Evolutionary conservation across 2,797 vertebrate species (phyloP), one percentile per base, ranked within the genome.

Genomic region (Neopelma chrysocephalum): DNA sequence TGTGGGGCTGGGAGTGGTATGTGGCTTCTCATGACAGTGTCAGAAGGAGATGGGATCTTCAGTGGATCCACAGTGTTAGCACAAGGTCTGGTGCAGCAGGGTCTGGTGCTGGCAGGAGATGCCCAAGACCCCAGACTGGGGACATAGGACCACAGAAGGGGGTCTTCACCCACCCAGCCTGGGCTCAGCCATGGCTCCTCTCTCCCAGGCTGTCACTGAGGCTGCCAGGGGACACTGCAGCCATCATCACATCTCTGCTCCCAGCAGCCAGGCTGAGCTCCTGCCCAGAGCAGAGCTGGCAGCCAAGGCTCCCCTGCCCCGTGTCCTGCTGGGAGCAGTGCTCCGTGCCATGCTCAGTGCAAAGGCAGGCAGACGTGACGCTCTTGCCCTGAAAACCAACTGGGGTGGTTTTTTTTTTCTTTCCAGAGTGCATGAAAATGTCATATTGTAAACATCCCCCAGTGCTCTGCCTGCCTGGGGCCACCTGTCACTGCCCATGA

Each of bases 401-500:
- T 2, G 10, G 11, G 51, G 51, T 29, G 29, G 13, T 7, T 32
- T 8, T 36, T n/a, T 27, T 43, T 69, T 32, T 15, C 29, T 31
- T 20, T n/a, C 15, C 68, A 12, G 51, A 48, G 77, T 31, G 73
- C 40, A 62, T 23, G 86, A 31, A 95, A 95, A 96, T 93, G 93
- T 97, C 94, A 84, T 3, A 26, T 17, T 84, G 77, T 70, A 70
- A 95, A 95, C 89, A 92, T 12, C 51, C 82, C 48, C 20, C 58
- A 15, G 53, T 5, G 64, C 38, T 34, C 60, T 22, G 85, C 56
- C 79, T 53, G 93, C 73, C 69, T 1, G 3, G 23, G 4, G 86
- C 73, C 9, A 50, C 68, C 56, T n/a, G 61, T 58, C 87, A 14
- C 85, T 66, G 90, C 79, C 90, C 13, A 0, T 4, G 11, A 19